These are phyloP conservation scores for Brachypalpus laphriformis DNA, from an alignment of 2,888 invertebrate species.

Conservation along the genomic window DNA sequence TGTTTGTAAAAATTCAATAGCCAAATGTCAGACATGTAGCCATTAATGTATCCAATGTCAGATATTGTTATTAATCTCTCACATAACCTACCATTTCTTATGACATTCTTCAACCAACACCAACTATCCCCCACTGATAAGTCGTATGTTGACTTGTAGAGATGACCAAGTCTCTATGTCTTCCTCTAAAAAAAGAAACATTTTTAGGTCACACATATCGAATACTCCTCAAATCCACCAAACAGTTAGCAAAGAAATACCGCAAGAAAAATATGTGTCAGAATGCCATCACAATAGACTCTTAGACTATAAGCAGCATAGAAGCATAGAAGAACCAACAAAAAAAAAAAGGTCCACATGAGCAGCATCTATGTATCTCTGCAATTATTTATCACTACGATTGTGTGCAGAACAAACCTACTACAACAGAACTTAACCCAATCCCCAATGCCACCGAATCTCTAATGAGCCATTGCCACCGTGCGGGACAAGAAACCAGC, in stretches of 20 bases:
- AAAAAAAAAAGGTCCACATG: constrained; percentile 41
- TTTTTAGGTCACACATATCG: constrained; percentile 45
- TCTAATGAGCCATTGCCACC: constrained; percentile 44
- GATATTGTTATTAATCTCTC: not conserved
- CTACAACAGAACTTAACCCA: constrained; percentile 56
- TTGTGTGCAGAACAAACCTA: constrained; percentile 26
- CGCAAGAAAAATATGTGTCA: constrained; percentile 66
- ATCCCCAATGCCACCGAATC: constrained; percentile 54
- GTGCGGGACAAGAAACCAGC: constrained; percentile 49
- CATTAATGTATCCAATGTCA: too few species aligned
- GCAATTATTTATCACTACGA: constrained; percentile 60
- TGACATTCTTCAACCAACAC: not conserved
- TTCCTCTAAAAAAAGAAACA: not conserved
- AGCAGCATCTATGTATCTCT: constrained; percentile 31
- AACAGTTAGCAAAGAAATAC: constrained; percentile 60
- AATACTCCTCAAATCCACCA: constrained; percentile 28
- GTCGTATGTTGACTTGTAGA: not conserved
- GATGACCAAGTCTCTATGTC: not conserved
- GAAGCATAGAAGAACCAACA: constrained; percentile 38
- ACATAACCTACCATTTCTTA: not conserved
- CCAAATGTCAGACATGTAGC: too few species aligned
- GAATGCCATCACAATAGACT: constrained; percentile 50
- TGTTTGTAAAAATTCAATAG: too few species aligned
- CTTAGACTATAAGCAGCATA: constrained; percentile 3
- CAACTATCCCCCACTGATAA: not conserved